These are phyloP conservation scores for Macrocentrus cingulum DNA, from an alignment of 1,140 invertebrate species.

Conservation along the genomic window DNA sequence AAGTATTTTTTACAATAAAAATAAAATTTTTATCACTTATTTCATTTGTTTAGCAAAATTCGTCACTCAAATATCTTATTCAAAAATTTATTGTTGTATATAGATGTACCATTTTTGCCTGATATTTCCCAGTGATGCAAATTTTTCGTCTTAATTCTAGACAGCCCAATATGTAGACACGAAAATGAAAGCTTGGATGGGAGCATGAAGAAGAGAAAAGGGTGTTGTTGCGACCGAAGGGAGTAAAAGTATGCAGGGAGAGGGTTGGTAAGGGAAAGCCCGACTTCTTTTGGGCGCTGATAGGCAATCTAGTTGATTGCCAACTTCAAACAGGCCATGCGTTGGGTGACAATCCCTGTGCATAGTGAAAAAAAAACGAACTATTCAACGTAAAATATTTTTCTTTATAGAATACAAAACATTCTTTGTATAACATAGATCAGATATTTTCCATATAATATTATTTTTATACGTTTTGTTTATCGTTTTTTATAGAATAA, in stretches of 20 bases:
- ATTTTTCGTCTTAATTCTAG: too few species aligned
- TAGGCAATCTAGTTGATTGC: conserved; percentile 60
- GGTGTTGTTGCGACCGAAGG: conserved; percentile 19
- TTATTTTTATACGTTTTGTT: too few species aligned
- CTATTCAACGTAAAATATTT: too few species aligned
- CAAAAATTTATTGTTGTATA: too few species aligned
- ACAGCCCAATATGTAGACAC: conserved; percentile 14
- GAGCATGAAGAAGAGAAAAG: not conserved
- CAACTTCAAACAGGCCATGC: conserved; percentile 52
- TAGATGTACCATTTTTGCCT: not conserved
- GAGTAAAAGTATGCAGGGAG: not conserved
- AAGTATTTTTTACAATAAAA: too few species aligned
- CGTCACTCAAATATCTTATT: too few species aligned
- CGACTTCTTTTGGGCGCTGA: conserved; percentile 40
- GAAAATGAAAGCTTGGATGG: conserved; percentile 25
- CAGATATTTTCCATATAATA: too few species aligned
- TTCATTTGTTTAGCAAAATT: too few species aligned
- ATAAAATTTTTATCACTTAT: too few species aligned
- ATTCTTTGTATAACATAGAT: too few species aligned
- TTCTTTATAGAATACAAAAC: too few species aligned
- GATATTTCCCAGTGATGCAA: not conserved
- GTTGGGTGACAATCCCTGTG: conserved; percentile 25
- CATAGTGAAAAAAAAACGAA: not conserved
- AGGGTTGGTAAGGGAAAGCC: conserved; percentile 16
- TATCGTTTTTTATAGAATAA: too few species aligned